Evolutionary conservation across 2,888 invertebrate genomes (phyloP).

Genomic region (Dolichopus griseipennis): DNA sequence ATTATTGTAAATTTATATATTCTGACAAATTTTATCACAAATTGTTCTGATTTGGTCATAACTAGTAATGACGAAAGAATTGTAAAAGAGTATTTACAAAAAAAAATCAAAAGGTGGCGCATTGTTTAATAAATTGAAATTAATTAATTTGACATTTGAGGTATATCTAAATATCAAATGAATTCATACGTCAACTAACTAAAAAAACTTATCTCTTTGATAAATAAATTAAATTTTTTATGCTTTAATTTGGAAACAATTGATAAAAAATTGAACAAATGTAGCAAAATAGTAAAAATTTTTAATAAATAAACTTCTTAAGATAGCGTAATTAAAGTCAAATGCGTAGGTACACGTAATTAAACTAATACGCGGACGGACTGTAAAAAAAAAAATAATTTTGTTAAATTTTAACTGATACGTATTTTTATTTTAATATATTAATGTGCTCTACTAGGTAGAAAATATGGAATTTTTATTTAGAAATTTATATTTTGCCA

Average conservation of each 20-base stretch:
- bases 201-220: not conserved
- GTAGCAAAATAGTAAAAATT: not conserved
- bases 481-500: not conserved
- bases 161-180: no score
- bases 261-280: not conserved
- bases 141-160: no score
- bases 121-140: no score
- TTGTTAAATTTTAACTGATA: not conserved
- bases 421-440: not conserved
- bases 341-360: not conserved
- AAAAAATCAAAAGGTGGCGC: no score
- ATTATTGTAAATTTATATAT: no score
- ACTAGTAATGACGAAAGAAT: no score
- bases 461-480: not conserved
- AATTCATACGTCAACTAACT: not conserved
- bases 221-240: not conserved
- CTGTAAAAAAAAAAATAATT: not conserved
- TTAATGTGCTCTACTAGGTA: not conserved
- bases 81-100: no score
- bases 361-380: not conserved
- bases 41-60: no score
- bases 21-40: no score
- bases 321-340: not conserved
- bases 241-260: not conserved
- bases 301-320: not conserved